Evolutionary conservation across 37 sponge, comb jelly and placozoan genomes (phyloP).

Genomic region (Beroe ovata): DNA sequence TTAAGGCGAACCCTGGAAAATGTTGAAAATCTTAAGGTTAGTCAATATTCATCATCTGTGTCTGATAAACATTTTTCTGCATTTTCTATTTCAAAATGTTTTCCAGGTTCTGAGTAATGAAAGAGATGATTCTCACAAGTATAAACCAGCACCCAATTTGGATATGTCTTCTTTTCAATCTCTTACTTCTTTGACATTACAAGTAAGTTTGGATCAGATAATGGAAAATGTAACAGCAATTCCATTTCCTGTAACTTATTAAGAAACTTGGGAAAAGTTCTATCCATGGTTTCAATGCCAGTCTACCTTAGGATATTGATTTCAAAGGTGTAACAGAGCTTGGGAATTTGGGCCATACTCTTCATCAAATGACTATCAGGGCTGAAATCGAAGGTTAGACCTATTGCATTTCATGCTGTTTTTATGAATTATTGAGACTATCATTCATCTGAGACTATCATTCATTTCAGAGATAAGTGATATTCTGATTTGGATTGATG

Average conservation of each 20-base stretch:
- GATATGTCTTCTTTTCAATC: conserved; percentile 12
- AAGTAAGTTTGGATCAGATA: too few relatives aligned
- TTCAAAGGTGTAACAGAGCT: conserved; percentile 38
- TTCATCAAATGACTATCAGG: neutral
- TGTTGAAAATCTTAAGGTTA: conserved; percentile 20
- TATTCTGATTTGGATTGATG: conserved; percentile 9
- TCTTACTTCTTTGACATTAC: conserved; percentile 2
- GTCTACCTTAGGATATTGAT: conserved; percentile 4
- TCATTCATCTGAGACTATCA: too few relatives aligned
- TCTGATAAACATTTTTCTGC: neutral
- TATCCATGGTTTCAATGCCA: too few relatives aligned
- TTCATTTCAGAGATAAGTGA: conserved; percentile 21
- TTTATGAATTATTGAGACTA: too few relatives aligned
- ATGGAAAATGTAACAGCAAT: too few relatives aligned
- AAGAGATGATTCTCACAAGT: neutral
- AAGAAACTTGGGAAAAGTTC: too few relatives aligned
- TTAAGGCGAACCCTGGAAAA: conserved; percentile 2
- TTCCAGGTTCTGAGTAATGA: neutral
- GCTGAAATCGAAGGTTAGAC: conserved; percentile 14
- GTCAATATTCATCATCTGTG: neutral
- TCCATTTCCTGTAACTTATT: too few relatives aligned
- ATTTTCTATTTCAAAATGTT: neutral
- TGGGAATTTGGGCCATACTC: conserved; percentile 6
- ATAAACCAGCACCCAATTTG: conserved; percentile 29
- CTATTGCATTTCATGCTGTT: too few relatives aligned